These are phyloP conservation scores for Heterotilapia buettikoferi DNA, from an alignment of 2,113 vertebrate genomes.

Conservation along the genomic window DNA sequence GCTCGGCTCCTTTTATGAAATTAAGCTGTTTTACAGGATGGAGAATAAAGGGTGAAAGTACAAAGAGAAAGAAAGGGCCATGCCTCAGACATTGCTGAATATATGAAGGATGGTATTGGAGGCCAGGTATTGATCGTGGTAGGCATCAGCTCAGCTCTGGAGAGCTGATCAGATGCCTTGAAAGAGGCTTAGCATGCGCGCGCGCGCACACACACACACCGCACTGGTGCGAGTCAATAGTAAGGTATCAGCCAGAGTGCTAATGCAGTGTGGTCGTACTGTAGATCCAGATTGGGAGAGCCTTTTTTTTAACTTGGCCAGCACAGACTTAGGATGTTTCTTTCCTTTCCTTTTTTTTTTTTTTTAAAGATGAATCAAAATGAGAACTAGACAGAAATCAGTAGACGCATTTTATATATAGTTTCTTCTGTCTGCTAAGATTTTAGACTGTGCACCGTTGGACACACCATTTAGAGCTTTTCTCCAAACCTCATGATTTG, in stretches of 20 bases:
- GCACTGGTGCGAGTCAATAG: constrained; percentile 15
- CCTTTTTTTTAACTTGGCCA: not conserved
- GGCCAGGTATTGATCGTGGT: constrained; percentile 41
- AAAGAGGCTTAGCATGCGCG: not conserved
- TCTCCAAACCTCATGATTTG: not conserved
- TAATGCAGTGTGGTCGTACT: constrained; percentile 4
- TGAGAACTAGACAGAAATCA: not conserved
- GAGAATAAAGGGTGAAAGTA: not conserved
- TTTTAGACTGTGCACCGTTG: not conserved
- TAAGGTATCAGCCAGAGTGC: constrained; percentile 13
- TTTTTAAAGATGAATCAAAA: not conserved
- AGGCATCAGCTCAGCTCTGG: constrained; percentile 36
- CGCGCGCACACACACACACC: not conserved
- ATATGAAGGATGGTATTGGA: constrained; percentile 29
- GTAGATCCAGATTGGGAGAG: not conserved
- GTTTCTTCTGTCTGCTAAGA: not conserved
- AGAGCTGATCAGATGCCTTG: constrained; percentile 44
- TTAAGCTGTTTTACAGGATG: constrained; percentile 5
- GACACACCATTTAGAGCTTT: not conserved
- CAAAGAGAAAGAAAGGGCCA: constrained; percentile 7
- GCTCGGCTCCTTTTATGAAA: not conserved
- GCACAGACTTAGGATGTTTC: not conserved
- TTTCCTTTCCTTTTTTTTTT: not conserved
- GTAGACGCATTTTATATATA: not conserved
- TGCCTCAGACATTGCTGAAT: constrained; percentile 17